A percentile compares a stretch with the other conserved stretches of the same genome.
phyloP scores from a whole-genome alignment of 2,888 invertebrate genomes.

The Dorcus hopei region DNA sequence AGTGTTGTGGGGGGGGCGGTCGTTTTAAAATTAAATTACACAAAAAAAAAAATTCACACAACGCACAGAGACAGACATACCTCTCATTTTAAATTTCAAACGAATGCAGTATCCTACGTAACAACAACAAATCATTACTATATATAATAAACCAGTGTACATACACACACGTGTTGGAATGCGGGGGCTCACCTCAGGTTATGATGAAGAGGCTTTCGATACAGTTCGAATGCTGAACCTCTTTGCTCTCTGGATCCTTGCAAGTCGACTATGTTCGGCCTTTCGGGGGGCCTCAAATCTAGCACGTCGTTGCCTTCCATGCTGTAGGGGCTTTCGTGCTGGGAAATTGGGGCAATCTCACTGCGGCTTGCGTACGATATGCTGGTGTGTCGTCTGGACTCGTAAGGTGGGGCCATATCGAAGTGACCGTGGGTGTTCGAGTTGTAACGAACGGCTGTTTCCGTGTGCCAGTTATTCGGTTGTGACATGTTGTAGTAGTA shows the following conservation, averaged over 20 bases:
- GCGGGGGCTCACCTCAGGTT: conserved; percentile 65
- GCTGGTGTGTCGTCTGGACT: conserved; percentile 45
- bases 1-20: background rate
- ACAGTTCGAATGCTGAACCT: conserved; percentile 92
- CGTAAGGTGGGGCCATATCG: conserved; percentile 46
- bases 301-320: conserved; percentile 33
- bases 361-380: conserved; percentile 48
- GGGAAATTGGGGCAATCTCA: conserved; percentile 45
- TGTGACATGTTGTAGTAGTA: conserved; percentile 39
- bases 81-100: conserved; percentile 35
- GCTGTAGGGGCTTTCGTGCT: conserved; percentile 30
- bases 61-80: conserved; percentile 32
- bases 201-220: conserved; percentile 86
- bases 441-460: conserved; percentile 40
- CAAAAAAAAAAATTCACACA: conserved; percentile 18
- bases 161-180: conserved; percentile 27
- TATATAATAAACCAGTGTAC: conserved; percentile 42
- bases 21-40: background rate
- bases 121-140: conserved; percentile 14
- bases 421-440: conserved; percentile 42
- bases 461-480: conserved; percentile 33
- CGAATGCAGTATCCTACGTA: conserved; percentile 39
- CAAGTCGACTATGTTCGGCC: conserved; percentile 56
- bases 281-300: conserved; percentile 37
- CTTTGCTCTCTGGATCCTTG: conserved; percentile 87